These are phyloP conservation scores for Microplitis demolitor DNA, from an alignment of 1,140 invertebrate species.

Conservation along the genomic window DNA sequence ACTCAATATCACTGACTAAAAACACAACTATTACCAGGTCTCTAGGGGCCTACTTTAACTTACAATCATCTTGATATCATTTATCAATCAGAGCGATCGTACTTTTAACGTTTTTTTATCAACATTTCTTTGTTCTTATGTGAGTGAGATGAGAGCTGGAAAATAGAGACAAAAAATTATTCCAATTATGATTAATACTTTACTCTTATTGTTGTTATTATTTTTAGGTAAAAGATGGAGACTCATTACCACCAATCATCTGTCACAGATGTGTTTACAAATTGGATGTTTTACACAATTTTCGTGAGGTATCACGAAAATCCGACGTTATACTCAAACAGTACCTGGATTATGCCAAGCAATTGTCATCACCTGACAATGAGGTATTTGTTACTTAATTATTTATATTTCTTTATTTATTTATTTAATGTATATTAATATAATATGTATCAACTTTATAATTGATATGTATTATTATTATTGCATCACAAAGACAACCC, in stretches of 20 bases:
- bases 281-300: slow-evolving; percentile 59
- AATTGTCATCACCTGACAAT: slow-evolving; percentile 51
- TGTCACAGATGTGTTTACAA: slow-evolving; percentile 62
- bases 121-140: too few relatives aligned
- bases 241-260: slow-evolving; percentile 60
- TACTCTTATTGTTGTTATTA: neutral
- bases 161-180: too few relatives aligned
- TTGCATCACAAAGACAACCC: slow-evolving; percentile 25
- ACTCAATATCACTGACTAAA: neutral
- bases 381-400: slow-evolving; percentile 41
- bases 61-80: neutral
- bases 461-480: neutral
- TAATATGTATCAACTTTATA: neutral
- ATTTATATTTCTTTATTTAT: neutral
- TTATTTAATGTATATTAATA: neutral
- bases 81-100: neutral
- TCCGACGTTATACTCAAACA: slow-evolving; percentile 63
- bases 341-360: slow-evolving; percentile 62
- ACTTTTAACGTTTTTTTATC: too few relatives aligned
- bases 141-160: too few relatives aligned
- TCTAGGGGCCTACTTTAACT: neutral
- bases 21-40: too few relatives aligned
- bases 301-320: slow-evolving; percentile 60
- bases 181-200: neutral
- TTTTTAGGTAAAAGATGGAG: slow-evolving; percentile 60